Evolutionary conservation across 2,888 invertebrate genomes (phyloP).

Genomic region (Meteorus colon): DNA sequence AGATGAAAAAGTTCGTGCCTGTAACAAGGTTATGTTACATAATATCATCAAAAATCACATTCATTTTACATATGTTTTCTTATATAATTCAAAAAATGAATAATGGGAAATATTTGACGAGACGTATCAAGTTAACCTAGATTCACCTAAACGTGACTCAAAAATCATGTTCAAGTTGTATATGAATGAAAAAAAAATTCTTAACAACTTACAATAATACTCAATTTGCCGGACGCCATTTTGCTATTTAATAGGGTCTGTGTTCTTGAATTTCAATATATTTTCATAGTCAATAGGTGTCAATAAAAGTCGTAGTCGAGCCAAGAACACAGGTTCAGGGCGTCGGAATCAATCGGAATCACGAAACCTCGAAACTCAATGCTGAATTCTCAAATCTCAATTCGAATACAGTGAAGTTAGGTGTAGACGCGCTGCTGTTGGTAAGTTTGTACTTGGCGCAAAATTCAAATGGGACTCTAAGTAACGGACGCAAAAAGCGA

Average conservation of each 20-base stretch:
- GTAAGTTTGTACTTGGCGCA: no score
- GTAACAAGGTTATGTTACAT: slow-evolving; percentile 52
- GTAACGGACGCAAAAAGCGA: no score
- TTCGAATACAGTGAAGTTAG: no score
- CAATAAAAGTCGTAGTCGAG: no score
- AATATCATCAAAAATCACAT: slow-evolving; percentile 16
- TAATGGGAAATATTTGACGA: neutral
- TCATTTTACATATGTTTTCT: neutral
- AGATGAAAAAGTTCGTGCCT: slow-evolving; percentile 72
- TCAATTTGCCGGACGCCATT: slow-evolving; percentile 62
- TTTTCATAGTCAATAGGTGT: neutral
- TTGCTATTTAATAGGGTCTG: slow-evolving; percentile 28
- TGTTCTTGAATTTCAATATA: no score
- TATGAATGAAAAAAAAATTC: slow-evolving; percentile 16
- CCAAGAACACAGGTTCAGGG: no score
- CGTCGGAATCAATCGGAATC: no score
- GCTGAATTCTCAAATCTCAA: no score
- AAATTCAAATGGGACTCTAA: no score
- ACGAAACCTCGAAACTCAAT: no score
- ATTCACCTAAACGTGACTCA: neutral
- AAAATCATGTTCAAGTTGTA: slow-evolving; percentile 18
- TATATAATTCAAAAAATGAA: slow-evolving; percentile 2
- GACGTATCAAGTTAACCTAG: neutral
- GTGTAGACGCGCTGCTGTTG: no score
- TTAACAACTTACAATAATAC: slow-evolving; percentile 56